Evolutionary conservation across 2,113 vertebrate species (phyloP).

Genomic region (Phycodurus eques): DNA sequence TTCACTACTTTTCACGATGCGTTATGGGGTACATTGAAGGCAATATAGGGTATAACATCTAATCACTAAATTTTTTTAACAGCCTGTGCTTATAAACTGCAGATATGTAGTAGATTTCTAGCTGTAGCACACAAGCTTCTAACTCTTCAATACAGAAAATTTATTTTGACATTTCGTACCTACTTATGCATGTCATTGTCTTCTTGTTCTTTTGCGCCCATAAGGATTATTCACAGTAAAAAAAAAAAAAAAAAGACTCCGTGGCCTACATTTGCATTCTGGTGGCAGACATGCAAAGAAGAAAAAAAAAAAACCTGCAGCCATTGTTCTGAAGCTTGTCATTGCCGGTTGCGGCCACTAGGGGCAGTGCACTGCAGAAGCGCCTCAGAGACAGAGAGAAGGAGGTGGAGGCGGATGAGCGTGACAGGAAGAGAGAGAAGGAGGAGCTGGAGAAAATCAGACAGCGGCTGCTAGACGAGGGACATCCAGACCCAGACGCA

Average conservation of each 20-base stretch:
- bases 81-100: too few species aligned
- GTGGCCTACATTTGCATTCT: conserved; percentile 35
- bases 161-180: too few species aligned
- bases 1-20: too few species aligned
- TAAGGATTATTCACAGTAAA: too few species aligned
- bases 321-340: conserved; percentile 53
- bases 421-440: conserved; percentile 96
- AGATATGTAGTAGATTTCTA: too few species aligned
- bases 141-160: too few species aligned
- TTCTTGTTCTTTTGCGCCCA: too few species aligned
- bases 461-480: conserved; percentile 93
- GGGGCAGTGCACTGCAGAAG: conserved; percentile 98
- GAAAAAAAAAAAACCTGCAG: conserved; percentile 12
- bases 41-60: too few species aligned
- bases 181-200: too few species aligned
- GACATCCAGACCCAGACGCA: conserved; percentile 96
- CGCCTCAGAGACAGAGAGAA: conserved; percentile 94
- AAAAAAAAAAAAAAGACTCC: background rate
- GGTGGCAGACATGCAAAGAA: conserved; percentile 15
- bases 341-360: conserved; percentile 60
- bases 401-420: conserved; percentile 96
- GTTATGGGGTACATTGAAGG: too few species aligned
- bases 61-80: too few species aligned
- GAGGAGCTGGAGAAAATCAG: conserved; percentile 97
- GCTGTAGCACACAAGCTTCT: too few species aligned